Evolutionary conservation across 2,113 vertebrate species (phyloP), one percentile per base, ranked within the genome.

Genomic region (Ptychochromis oligacanthus): DNA sequence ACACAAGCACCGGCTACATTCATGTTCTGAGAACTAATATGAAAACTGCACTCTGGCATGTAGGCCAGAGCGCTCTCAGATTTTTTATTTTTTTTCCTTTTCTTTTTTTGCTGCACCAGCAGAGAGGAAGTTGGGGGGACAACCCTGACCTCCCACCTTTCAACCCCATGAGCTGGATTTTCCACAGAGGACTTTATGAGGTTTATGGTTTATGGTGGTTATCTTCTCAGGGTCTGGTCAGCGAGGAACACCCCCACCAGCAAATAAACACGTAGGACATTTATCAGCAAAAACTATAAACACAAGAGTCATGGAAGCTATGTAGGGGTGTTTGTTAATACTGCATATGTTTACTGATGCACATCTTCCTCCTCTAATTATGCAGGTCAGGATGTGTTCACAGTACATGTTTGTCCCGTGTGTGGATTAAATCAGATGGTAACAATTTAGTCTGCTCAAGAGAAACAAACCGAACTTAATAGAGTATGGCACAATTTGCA

Each of bases 151-250:
- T 90, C n/a, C 64, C 12, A 89, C 90, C 81, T 85, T 57, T 87
- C 22, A 90, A 76, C 91, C 82, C 79, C 40, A 18, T 24, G 89
- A 83, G 78, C 56, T 62, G 2, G 22, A 92, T 91, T 93, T 95
- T 94, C 94, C 93, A 90, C 86, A n/a, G 64, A 52, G 81, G 65
- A 82, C 55, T 62, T 54, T 65, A 67, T 24, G 28, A 79, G 72
- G 83, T 55, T 62, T 79, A 38, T 18, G 70, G 83, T 80, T 85
- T 75, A 64, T 6, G 56, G 58, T 88, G 79, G 79, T 85, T 86
- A 88, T 94, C 93, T 94, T 94, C 92, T 91, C 93, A 94, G 88
- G 91, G 83, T 87, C 89, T 26, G 4, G 54, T 55, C 59, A 74
- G 61, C 6, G 31, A 76, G 65, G 75, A 62, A 76, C 31, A 61